Evolutionary conservation across 2,797 vertebrate species (phyloP).

Genomic region (Eleutherodactylus coqui): DNA sequence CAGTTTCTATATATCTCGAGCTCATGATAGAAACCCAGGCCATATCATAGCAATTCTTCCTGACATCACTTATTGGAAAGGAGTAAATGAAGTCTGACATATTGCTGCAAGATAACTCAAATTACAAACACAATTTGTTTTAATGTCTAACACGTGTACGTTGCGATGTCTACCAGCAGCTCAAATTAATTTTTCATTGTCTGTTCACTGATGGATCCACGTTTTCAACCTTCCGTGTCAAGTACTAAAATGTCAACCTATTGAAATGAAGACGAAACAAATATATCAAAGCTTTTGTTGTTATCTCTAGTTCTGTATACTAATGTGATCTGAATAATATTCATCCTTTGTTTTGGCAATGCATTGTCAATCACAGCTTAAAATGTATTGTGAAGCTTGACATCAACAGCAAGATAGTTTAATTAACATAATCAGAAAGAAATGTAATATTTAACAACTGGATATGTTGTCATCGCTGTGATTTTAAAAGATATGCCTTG

Average conservation of each 20-base stretch:
- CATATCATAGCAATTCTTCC: neutral
- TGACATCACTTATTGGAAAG: slow-evolving; percentile 61
- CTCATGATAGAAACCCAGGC: slow-evolving; percentile 29
- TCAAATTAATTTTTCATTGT: slow-evolving; percentile 72
- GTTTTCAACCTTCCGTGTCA: slow-evolving; percentile 59
- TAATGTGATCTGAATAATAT: slow-evolving; percentile 29
- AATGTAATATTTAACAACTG: slow-evolving; percentile 28
- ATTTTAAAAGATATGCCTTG: slow-evolving; percentile 16
- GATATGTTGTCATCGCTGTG: slow-evolving; percentile 4
- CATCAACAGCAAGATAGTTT: slow-evolving; percentile 14
- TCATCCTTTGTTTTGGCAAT: slow-evolving; percentile 15
- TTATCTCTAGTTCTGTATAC: slow-evolving; percentile 19
- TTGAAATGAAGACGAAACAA: slow-evolving; percentile 10
- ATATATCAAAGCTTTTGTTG: slow-evolving; percentile 18
- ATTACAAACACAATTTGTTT: slow-evolving; percentile 66
- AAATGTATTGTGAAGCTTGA: neutral
- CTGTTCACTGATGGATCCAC: slow-evolving; percentile 65
- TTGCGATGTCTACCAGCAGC: slow-evolving; percentile 64
- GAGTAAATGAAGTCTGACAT: slow-evolving; percentile 68
- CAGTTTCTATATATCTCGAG: slow-evolving; percentile 30
- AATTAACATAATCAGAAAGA: slow-evolving; percentile 26
- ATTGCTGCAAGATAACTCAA: slow-evolving; percentile 63
- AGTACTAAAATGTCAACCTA: slow-evolving; percentile 25
- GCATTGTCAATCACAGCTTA: slow-evolving; percentile 32
- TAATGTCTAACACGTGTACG: slow-evolving; percentile 71